Base-by-base conservation (phyloP, 2,113 vertebrate species). In the Hiodon alosoides region DNA sequence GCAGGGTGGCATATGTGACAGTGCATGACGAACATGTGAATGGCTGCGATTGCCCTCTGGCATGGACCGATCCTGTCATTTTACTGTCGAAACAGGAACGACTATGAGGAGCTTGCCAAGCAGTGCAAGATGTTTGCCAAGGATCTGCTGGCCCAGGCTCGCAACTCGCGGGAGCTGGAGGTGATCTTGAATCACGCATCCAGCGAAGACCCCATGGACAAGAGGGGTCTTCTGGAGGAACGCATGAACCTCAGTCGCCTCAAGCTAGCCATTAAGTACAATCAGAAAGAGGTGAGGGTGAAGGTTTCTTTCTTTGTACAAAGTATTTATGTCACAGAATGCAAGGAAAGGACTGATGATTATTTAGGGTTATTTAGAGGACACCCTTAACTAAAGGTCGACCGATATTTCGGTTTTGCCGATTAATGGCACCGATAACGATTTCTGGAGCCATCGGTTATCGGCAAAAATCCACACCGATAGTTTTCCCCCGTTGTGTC, bases 81-180 rank as follows among this genome's bases (percentile, higher is more conserved):
- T n/a, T 75, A 81, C 53, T 59, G 0, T 52, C 47, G 4, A 46
- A 77, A 77, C 81, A 99, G 97, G 88, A 99, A 95, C 72, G 97
- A 99, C 88, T 99, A 99, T 65, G 97, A 99, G 79, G 96, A 98
- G 74, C 90, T 99, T 60, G 97, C 97, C 5, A 95, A 95, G 74
- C 96, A 99, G 78, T 99, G 97, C 79, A 98, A 99, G 92, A 99
- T 95, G 88, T 99, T 99, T 87, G 97, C 97, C 88, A 99, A 99
- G 87, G 97, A 99, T 85, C 90, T 99, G 81, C 92, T 99, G 82
- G 97, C 97, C 14, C 97, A 99, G 83, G 97, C 97, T n/a, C 92
- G 97, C 66, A 99, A 98, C 86, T 99, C 97, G 3, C 90, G 97
- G 17, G 97, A 99, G 83, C 90, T 99, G 53, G 97, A 99, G 84